These are phyloP conservation scores for Phymanthus crucifer DNA, from an alignment of 92 coral and sea anemone genomes.

Conservation along the genomic window DNA sequence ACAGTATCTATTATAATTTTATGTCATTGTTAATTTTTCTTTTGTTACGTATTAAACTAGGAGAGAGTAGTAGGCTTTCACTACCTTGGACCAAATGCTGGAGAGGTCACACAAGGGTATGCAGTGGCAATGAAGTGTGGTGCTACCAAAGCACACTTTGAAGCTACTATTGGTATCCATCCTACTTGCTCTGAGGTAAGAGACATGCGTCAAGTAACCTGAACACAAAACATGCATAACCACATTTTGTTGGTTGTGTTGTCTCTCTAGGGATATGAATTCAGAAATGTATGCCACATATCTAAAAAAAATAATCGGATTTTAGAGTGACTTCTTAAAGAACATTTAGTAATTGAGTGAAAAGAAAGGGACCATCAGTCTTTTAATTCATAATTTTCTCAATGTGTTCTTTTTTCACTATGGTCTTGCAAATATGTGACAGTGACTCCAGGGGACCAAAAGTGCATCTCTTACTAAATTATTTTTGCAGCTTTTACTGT, in stretches of 20 bases:
- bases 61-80: constrained; percentile 94
- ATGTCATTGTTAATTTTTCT: not conserved
- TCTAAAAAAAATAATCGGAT: no score
- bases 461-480: no score
- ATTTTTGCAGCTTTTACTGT: no score
- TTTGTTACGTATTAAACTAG: constrained; percentile 39
- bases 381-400: no score
- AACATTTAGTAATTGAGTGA: no score
- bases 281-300: no score
- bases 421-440: no score
- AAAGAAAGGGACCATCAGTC: no score
- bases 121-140: constrained; percentile 96
- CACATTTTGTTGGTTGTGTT: not conserved
- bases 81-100: constrained; percentile 90
- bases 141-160: constrained; percentile 90
- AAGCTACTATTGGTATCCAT: constrained; percentile 91
- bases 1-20: not conserved
- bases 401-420: no score
- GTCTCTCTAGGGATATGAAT: not conserved
- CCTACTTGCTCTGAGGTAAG: constrained; percentile 95
- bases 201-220: not conserved
- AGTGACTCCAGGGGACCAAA: no score
- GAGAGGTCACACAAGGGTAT: constrained; percentile 95
- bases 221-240: not conserved
- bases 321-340: no score